These are phyloP conservation scores for Apteryx mantelli DNA, from an alignment of 2,113 vertebrate genomes.

Conservation along the genomic window DNA sequence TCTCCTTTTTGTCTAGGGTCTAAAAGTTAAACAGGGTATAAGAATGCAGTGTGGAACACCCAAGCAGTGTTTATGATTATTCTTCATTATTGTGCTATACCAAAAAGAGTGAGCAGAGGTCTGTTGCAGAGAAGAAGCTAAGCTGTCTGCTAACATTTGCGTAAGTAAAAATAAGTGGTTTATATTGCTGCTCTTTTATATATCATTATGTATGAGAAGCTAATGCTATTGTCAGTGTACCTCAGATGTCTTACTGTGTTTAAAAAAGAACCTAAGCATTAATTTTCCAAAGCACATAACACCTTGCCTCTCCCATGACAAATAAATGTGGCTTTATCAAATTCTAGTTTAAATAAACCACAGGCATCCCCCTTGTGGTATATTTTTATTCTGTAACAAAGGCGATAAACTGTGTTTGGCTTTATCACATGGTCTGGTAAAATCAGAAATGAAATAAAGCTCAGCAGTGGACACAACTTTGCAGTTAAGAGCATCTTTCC, in stretches of 20 bases:
- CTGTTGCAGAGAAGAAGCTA: neutral
- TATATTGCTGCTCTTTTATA: neutral
- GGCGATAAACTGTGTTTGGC: neutral
- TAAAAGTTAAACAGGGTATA: neutral
- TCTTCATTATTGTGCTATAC: neutral
- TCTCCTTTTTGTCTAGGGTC: neutral
- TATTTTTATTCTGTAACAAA: neutral
- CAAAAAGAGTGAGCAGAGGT: neutral
- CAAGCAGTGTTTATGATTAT: neutral
- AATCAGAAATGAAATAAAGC: neutral
- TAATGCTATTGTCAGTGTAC: neutral
- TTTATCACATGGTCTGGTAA: neutral
- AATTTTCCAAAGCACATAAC: neutral
- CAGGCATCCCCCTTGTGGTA: neutral
- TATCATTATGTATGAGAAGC: neutral
- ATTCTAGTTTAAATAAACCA: neutral
- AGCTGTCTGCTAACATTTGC: neutral
- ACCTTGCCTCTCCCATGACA: neutral
- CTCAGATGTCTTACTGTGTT: neutral
- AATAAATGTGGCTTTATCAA: neutral
- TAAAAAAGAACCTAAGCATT: neutral
- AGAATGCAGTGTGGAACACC: neutral
- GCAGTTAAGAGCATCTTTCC: neutral
- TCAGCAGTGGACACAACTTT: rapidly evolving
- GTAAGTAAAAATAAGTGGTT: neutral